phyloP scores from a whole-genome alignment of 2,113 vertebrate species.

The Charadrius vociferus region DNA sequence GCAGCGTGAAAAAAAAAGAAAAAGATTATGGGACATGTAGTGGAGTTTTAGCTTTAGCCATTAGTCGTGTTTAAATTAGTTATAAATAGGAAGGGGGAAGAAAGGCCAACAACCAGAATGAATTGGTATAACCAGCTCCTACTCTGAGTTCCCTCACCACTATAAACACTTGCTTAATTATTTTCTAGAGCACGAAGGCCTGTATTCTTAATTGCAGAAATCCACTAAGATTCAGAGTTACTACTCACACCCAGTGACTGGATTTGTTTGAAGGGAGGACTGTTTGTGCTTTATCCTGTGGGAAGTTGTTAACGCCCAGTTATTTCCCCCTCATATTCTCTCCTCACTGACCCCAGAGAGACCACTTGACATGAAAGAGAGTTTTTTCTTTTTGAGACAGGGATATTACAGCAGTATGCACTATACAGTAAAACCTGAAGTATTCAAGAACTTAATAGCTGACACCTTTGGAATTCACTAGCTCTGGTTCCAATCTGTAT shows the following conservation, averaged over 20 bases:
- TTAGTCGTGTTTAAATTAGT: background rate
- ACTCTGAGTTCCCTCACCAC: background rate
- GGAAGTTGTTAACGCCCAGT: constrained; percentile 19
- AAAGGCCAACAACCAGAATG: background rate
- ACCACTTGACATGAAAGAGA: background rate
- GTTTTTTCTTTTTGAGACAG: background rate
- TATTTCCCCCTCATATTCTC: background rate
- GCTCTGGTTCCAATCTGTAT: background rate
- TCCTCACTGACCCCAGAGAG: background rate
- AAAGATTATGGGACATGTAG: background rate
- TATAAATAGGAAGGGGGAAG: background rate
- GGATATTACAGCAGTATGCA: background rate
- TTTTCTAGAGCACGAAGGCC: background rate
- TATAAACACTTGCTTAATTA: constrained; percentile 13
- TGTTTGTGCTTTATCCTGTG: background rate
- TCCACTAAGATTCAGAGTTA: background rate
- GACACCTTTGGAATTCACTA: background rate
- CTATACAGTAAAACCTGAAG: background rate
- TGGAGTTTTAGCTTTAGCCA: background rate
- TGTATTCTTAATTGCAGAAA: background rate
- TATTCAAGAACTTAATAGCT: background rate
- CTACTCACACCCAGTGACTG: background rate
- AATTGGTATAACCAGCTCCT: background rate
- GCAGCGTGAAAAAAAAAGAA: background rate
- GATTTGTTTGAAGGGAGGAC: background rate